Base-by-base conservation (phyloP, 2,888 invertebrate genomes). In the Noctua pronuba region DNA sequence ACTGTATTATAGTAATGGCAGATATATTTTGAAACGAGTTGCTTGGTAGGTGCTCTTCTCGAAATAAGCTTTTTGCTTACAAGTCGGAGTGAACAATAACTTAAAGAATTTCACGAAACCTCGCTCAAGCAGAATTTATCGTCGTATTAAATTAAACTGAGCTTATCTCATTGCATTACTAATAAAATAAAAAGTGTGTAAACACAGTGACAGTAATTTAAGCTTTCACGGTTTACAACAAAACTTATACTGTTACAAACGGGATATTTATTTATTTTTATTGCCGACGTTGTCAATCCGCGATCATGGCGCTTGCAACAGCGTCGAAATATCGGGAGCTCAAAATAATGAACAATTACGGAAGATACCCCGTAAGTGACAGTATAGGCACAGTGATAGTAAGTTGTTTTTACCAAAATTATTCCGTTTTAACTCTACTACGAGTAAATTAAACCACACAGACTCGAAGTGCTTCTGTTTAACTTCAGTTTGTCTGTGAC, bases 51-150 rank as follows among this genome's bases (percentile, higher is more conserved):
- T 11, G 24, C 24, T 75, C 24, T 52, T 44, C 18, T 28, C 5
- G 35, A 58, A 76, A 80, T 80, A 66, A 60, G 5, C 5, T 74
- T 82, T 82, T 58, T 75, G 44, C 31, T 82, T 69, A 75, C 55
- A 79, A 73, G n/a, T 38, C 21, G 5, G 41, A 65, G 21, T 62
- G 55, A 80, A 80, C 49, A 58, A 75, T 60, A 65, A 65, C 58
- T 65, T 69, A 44, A 68, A 68, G 31, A 62, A 68, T 52, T 55
- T 58, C 49, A 49, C 46, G 24, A 71, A 62, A 49, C 49, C 35
- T 41, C 18, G 46, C 58, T 69, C 41, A 65, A 82, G 52, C 49
- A 55, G 16, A 80, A 66, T 64, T 82, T n/a, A 82, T 65, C 35
- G 35, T 52, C 49, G 65, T 70, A 70, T 60, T 66, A 75, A 75